phyloP scores from a whole-genome alignment of 2,113 vertebrate species.

The Tenebrosternarchus preto region DNA sequence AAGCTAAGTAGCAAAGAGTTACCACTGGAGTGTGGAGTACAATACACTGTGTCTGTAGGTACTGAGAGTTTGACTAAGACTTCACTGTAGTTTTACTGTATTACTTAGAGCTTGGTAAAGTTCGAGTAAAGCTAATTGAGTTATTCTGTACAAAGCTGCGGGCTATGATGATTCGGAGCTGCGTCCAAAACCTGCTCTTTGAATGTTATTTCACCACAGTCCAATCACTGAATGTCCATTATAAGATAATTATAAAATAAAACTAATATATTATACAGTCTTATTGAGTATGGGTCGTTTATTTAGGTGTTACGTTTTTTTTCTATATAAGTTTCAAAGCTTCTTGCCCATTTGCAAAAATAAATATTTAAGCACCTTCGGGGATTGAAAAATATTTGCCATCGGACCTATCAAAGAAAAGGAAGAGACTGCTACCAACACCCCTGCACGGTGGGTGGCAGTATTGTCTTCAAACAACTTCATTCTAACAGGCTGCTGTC shows the following conservation, averaged over 20 bases:
- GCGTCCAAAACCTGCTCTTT: conserved; percentile 4
- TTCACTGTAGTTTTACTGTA: conserved; percentile 17
- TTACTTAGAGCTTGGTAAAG: not conserved
- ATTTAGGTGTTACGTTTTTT: not conserved
- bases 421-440: not conserved
- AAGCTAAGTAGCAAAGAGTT: conserved; percentile 1
- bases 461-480: not conserved
- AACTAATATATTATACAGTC: not conserved
- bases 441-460: conserved; percentile 17
- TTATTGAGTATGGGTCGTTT: not conserved
- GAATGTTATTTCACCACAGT: conserved; percentile 39
- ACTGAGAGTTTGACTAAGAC: not conserved
- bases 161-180: not conserved
- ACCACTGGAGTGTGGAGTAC: conserved; percentile 21
- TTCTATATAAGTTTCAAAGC: no score
- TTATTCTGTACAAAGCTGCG: not conserved
- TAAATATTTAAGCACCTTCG: not conserved
- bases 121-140: not conserved
- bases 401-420: no score
- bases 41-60: conserved; percentile 12
- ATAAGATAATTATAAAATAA: conserved; percentile 39
- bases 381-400: not conserved
- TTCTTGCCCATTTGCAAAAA: no score
- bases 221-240: conserved; percentile 2
- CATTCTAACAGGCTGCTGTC: not conserved